Percentiles rank a stretch among this genome's conserved stretches.
Evolutionary conservation across 2,113 vertebrate genomes (phyloP).

Genomic region (Leptobrachium leishanense): DNA sequence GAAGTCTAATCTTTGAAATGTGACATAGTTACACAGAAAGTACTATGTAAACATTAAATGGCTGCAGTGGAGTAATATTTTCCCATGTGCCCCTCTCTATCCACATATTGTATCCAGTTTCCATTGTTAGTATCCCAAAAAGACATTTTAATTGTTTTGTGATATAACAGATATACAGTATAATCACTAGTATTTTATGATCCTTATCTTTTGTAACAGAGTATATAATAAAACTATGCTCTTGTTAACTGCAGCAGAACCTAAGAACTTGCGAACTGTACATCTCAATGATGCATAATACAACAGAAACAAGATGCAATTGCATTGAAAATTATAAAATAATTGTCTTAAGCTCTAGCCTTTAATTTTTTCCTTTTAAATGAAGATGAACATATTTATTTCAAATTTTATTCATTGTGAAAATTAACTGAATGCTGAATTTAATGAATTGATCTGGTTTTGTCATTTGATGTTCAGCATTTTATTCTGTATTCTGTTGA

Average conservation of each 20-base stretch:
- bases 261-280: neutral
- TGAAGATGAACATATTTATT: no score
- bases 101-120: conserved; percentile 31
- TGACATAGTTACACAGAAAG: conserved; percentile 41
- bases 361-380: no score
- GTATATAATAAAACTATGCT: conserved; percentile 2
- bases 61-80: conserved; percentile 21
- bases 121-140: conserved; percentile 35
- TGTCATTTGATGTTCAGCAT: no score
- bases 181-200: conserved; percentile 30
- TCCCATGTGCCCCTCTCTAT: conserved; percentile 32
- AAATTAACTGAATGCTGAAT: no score
- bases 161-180: conserved; percentile 11
- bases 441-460: no score
- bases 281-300: neutral
- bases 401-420: no score
- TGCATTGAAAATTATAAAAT: neutral
- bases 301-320: neutral
- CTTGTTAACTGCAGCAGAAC: neutral
- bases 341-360: no score
- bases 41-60: conserved; percentile 44
- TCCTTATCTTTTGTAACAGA: conserved; percentile 5
- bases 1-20: conserved; percentile 47
- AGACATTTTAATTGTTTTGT: conserved; percentile 34
- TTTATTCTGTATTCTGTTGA: no score